phyloP scores from a whole-genome alignment of 2,113 vertebrate species.

The Actenoides lindsayi region DNA sequence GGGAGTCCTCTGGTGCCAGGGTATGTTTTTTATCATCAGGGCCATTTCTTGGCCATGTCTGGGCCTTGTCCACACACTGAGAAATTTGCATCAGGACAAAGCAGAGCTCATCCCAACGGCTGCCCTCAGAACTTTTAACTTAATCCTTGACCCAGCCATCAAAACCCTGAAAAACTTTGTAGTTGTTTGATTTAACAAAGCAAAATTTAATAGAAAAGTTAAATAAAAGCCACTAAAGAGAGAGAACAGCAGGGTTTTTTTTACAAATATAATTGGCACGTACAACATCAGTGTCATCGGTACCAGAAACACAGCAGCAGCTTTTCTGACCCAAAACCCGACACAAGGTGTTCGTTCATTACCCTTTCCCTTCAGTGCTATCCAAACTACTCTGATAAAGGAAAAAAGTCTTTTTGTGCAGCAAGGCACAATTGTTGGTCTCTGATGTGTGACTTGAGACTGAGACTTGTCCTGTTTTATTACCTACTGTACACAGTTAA shows the following conservation, averaged over 20 bases:
- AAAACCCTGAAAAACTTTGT: neutral
- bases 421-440: neutral
- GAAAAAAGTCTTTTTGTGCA: neutral
- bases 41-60: fast-evolving
- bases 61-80: neutral
- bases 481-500: neutral
- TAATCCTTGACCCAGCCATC: neutral
- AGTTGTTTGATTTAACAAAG: neutral
- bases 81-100: neutral
- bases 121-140: neutral
- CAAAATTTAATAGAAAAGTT: neutral
- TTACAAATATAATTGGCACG: neutral
- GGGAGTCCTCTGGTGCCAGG: neutral
- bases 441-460: neutral
- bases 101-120: neutral
- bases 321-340: neutral
- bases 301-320: neutral
- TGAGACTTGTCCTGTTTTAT: neutral
- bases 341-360: neutral
- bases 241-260: neutral
- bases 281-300: neutral
- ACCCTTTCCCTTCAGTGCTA: neutral
- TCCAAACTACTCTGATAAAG: neutral
- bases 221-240: neutral
- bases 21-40: neutral